These are phyloP conservation scores for Acanthopleura granulata DNA, from an alignment of 2,888 invertebrate species.

Conservation along the genomic window DNA sequence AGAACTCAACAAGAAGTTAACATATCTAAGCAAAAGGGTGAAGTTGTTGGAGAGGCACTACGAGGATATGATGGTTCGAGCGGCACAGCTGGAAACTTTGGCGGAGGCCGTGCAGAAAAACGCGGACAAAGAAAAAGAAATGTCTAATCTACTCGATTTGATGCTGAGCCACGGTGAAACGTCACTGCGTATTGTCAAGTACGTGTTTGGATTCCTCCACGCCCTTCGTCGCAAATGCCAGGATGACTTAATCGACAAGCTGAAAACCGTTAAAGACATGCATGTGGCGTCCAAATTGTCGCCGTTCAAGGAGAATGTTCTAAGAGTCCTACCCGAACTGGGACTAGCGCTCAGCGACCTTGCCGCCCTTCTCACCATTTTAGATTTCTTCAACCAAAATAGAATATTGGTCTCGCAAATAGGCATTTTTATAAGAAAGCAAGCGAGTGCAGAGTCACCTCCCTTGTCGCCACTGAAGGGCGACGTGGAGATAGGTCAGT, in stretches of 20 bases:
- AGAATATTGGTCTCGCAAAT: not conserved
- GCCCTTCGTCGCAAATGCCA: not conserved
- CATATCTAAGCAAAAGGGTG: not conserved
- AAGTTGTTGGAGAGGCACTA: not conserved
- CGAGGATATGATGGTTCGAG: not conserved
- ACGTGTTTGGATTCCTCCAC: not conserved
- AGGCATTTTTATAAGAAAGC: not conserved
- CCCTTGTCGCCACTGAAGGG: not conserved
- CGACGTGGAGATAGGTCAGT: not conserved
- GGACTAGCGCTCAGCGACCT: conserved; percentile 1
- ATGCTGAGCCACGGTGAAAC: conserved; percentile 1
- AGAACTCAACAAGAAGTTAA: not conserved
- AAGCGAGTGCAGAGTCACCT: not conserved
- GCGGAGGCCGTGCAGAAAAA: not conserved
- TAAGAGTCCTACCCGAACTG: not conserved
- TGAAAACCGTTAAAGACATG: conserved; percentile 20
- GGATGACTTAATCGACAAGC: not conserved
- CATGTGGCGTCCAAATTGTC: not conserved
- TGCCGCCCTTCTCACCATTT: not conserved
- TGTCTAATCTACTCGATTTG: not conserved
- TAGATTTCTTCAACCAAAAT: not conserved
- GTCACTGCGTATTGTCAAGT: not conserved
- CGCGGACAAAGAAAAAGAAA: not conserved
- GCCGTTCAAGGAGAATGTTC: not conserved
- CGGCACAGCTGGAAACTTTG: not conserved